phyloP scores from a whole-genome alignment of 2,113 vertebrate genomes.

The Hydrochoerus hydrochaeris region DNA sequence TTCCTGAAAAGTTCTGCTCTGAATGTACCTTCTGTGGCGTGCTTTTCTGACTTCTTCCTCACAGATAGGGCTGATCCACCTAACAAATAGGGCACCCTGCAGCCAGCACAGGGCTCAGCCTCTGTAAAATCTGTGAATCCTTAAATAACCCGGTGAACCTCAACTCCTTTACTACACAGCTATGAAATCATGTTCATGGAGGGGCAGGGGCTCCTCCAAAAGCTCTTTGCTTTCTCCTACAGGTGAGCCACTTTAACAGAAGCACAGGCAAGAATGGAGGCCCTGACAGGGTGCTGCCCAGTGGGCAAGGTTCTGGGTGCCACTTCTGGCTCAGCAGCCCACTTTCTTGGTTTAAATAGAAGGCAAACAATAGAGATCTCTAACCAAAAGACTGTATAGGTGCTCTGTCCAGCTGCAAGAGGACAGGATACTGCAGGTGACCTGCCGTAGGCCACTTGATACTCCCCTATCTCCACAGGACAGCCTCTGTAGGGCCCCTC shows the following conservation, averaged over 20 bases:
- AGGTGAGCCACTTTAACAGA: neutral
- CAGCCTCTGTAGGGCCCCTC: neutral
- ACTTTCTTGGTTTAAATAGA: neutral
- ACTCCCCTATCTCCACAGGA: neutral
- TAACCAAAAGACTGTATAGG: neutral
- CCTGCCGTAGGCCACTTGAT: neutral
- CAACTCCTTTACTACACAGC: neutral
- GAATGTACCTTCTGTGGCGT: neutral
- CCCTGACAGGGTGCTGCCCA: no score
- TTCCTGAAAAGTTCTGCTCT: neutral
- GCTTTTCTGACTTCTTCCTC: neutral
- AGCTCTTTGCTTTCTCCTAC: neutral
- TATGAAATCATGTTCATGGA: neutral
- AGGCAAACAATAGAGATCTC: neutral
- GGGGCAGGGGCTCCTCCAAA: neutral
- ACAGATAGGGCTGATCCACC: neutral
- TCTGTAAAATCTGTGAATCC: neutral
- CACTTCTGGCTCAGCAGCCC: neutral
- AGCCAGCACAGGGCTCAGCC: neutral
- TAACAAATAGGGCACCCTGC: neutral
- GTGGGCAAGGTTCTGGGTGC: neutral
- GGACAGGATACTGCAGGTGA: neutral
- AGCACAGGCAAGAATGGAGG: neutral
- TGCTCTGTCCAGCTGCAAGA: neutral
- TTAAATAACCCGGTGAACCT: neutral